These are phyloP conservation scores for Rhinolophus sinicus DNA, from an alignment of 2,113 vertebrate species.

Conservation along the genomic window DNA sequence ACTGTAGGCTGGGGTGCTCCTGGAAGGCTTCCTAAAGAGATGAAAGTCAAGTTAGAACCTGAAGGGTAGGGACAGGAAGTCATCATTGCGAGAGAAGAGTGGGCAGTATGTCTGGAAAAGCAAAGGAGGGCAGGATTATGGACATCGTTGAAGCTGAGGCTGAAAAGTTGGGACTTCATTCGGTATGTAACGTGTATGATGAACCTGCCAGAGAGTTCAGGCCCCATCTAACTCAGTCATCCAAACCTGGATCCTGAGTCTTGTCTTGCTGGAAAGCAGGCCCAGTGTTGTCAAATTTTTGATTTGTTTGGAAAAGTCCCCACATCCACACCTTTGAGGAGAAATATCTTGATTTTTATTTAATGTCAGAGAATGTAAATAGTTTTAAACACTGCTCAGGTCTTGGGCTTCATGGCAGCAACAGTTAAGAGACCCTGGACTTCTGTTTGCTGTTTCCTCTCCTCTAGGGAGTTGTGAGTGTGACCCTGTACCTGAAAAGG, in stretches of 20 bases:
- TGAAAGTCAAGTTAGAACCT: neutral
- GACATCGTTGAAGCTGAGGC: fast-evolving
- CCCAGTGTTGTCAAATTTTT: neutral
- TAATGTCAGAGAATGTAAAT: neutral
- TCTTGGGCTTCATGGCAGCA: neutral
- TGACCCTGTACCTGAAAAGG: neutral
- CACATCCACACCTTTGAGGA: neutral
- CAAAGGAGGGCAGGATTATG: neutral
- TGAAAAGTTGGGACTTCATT: neutral
- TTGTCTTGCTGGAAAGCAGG: neutral
- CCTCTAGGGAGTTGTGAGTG: too few relatives aligned
- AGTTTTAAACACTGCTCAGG: neutral
- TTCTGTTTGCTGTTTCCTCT: too few relatives aligned
- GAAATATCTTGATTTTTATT: neutral
- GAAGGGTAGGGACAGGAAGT: neutral
- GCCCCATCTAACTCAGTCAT: too few relatives aligned
- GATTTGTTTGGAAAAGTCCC: neutral
- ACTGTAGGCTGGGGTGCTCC: neutral
- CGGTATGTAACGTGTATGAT: fast-evolving
- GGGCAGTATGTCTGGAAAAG: neutral
- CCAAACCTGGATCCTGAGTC: too few relatives aligned
- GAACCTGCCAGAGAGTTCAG: neutral
- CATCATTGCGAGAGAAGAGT: neutral
- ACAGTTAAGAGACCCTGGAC: fast-evolving
- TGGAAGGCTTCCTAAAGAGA: neutral